phyloP scores from a whole-genome alignment of 2,113 vertebrate species.

The Catharus minimus region DNA sequence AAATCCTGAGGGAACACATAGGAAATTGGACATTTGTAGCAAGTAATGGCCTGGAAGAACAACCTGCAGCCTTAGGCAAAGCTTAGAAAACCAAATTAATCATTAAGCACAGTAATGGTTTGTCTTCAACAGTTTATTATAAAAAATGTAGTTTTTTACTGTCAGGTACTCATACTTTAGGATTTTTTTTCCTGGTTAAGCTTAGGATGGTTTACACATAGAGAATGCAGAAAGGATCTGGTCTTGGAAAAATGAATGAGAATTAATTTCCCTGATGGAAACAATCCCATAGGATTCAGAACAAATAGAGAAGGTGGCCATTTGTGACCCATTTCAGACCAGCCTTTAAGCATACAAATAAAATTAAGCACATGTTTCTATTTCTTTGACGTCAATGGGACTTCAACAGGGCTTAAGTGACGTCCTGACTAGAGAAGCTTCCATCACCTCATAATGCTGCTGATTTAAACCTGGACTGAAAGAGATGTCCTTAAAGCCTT shows the following conservation, averaged over 20 bases:
- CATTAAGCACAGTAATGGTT: constrained; percentile 15
- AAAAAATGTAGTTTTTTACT: neutral
- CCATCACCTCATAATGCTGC: neutral
- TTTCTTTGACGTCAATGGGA: neutral
- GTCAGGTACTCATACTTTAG: neutral
- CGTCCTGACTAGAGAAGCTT: neutral
- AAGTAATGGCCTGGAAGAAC: constrained; percentile 2
- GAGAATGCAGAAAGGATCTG: neutral
- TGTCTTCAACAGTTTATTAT: constrained; percentile 1
- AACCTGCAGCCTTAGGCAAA: neutral
- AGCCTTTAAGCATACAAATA: neutral
- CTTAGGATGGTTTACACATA: neutral
- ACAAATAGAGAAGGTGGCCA: neutral
- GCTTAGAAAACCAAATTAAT: constrained; percentile 26
- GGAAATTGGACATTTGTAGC: constrained; percentile 37
- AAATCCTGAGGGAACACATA: constrained; percentile 7
- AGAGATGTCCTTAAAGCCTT: neutral
- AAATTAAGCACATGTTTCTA: neutral
- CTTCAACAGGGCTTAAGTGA: neutral
- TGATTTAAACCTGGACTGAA: neutral
- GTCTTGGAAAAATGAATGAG: neutral
- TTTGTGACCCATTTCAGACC: neutral
- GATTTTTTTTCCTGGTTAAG: neutral
- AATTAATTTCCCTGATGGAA: neutral
- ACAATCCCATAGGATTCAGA: neutral